Conservation (phyloP, 2,113 vertebrate genomes). For the Mus pahari region DNA sequence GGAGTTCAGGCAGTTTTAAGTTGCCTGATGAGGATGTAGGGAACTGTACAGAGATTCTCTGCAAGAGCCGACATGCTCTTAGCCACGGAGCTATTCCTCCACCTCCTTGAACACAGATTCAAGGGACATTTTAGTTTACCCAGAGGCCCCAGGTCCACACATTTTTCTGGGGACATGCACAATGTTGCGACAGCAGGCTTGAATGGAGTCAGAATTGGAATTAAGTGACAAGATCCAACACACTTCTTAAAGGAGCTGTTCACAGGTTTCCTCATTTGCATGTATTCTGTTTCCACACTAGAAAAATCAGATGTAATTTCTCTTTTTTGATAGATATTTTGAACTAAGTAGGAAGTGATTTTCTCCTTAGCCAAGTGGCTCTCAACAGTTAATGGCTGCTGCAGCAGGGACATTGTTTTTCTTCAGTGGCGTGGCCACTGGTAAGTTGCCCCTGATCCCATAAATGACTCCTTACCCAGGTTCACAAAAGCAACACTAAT, state of each 20-base stretch:
- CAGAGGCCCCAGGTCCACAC: not conserved
- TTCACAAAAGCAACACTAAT: not conserved
- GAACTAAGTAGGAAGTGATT: not conserved
- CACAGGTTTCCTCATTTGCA: not conserved
- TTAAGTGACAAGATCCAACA: not conserved
- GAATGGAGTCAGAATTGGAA: slow-evolving; percentile 11
- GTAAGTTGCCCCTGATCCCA: not conserved
- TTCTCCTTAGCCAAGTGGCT: not conserved
- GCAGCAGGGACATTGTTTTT: not conserved
- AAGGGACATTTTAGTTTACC: slow-evolving; percentile 1
- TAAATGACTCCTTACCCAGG: not conserved
- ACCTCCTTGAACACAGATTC: not conserved
- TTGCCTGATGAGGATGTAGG: not conserved
- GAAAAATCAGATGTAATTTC: slow-evolving; percentile 13
- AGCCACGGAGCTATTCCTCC: not conserved
- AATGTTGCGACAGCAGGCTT: not conserved
- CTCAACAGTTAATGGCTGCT: not conserved
- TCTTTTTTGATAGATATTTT: slow-evolving; percentile 1
- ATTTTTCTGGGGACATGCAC: not conserved
- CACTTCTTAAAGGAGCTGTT: not conserved
- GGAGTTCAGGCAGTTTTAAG: not conserved
- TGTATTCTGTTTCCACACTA: not conserved
- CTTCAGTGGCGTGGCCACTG: not conserved
- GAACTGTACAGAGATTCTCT: not conserved
- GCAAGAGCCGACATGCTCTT: not conserved